These are phyloP conservation scores for Coptodon bakossiorum DNA, from an alignment of 2,113 vertebrate genomes.

Conservation along the genomic window DNA sequence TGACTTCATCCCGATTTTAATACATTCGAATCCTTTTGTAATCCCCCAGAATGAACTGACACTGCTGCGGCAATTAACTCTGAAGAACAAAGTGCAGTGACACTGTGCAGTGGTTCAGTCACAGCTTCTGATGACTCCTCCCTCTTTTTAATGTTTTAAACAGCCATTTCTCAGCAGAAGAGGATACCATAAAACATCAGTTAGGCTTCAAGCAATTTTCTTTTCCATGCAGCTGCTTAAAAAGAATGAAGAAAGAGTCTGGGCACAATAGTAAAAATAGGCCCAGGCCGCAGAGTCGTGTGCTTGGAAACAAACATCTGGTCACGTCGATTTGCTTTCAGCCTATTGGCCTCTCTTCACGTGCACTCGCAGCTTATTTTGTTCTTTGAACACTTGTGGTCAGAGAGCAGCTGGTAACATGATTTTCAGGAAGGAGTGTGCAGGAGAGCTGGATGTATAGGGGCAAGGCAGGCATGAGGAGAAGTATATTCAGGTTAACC, in stretches of 20 bases:
- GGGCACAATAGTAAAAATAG: conserved; percentile 75
- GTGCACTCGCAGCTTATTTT: conserved; percentile 62
- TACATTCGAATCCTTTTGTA: conserved; percentile 3
- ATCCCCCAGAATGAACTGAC: conserved; percentile 16
- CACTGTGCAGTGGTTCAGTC: conserved; percentile 19
- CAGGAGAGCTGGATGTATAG: conserved; percentile 47
- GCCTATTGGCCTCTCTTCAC: conserved; percentile 57
- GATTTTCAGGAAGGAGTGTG: conserved; percentile 53
- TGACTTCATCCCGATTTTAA: conserved; percentile 1
- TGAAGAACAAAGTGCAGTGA: conserved; percentile 38
- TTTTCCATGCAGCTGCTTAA: conserved; percentile 68
- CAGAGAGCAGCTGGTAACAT: conserved; percentile 64
- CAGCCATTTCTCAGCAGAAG: conserved; percentile 66
- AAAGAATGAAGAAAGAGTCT: conserved; percentile 68
- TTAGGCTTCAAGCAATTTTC: conserved; percentile 68
- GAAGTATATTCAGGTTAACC: conserved; percentile 53
- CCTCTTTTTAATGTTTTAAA: conserved; percentile 71
- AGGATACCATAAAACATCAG: conserved; percentile 75
- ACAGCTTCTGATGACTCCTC: conserved; percentile 54
- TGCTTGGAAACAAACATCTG: conserved; percentile 74
- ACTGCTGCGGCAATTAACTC: conserved; percentile 9
- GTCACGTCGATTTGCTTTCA: conserved; percentile 60
- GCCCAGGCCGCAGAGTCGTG: conserved; percentile 64
- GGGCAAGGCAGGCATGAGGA: conserved; percentile 8
- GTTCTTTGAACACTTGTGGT: conserved; percentile 69